Percentiles rank a stretch among this genome's conserved stretches.
Evolutionary conservation across 1,140 invertebrate genomes (phyloP).

Genomic region (Caenorhabditis briggsae): DNA sequence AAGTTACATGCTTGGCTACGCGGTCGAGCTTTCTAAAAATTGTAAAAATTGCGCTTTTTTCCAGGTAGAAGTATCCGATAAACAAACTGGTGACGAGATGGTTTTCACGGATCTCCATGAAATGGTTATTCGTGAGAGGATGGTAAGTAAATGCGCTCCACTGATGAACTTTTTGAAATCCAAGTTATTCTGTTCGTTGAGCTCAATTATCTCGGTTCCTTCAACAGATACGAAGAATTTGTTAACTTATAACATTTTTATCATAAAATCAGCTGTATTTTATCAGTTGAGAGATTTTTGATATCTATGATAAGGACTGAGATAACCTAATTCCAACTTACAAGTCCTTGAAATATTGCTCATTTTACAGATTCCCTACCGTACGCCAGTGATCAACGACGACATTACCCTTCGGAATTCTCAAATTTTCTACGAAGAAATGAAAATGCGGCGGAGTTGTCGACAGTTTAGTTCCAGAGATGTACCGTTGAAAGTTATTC

Average conservation of each 20-base stretch:
- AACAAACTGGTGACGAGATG: conserved; percentile 24
- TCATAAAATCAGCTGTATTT: no score
- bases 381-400: conserved; percentile 42
- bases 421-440: conserved; percentile 52
- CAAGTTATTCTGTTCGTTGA: neutral
- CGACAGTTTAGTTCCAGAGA: conserved; percentile 26
- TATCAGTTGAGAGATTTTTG: no score
- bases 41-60: neutral
- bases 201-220: no score
- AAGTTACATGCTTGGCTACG: no score
- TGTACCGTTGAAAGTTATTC: conserved; percentile 51
- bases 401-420: conserved; percentile 46
- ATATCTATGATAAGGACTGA: no score
- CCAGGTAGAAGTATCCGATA: conserved; percentile 18
- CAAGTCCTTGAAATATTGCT: no score
- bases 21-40: no score
- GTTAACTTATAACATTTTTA: no score
- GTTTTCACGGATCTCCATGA: conserved; percentile 41
- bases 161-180: neutral
- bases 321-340: no score
- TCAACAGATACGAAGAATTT: no score
- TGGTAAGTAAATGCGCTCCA: neutral
- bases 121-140: conserved; percentile 9
- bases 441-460: conserved; percentile 40
- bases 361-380: conserved; percentile 30